These are phyloP conservation scores for Crotophaga sulcirostris DNA, from an alignment of 2,113 vertebrate species.

Conservation along the genomic window DNA sequence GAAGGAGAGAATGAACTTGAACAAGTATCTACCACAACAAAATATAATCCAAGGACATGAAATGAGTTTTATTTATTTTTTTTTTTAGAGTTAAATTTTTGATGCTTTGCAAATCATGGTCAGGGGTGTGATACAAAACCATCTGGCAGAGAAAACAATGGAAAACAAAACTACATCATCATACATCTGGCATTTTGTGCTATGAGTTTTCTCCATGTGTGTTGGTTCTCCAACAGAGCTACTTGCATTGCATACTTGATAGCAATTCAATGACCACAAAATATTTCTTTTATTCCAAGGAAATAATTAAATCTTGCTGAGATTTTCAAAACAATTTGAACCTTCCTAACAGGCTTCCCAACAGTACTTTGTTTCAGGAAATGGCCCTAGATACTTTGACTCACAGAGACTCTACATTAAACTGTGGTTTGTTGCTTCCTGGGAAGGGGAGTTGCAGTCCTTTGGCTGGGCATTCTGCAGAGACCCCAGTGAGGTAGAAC, in stretches of 20 bases:
- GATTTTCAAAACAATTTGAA: neutral
- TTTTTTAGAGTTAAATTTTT: neutral
- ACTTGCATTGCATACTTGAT: neutral
- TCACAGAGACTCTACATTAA: neutral
- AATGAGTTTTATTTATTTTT: neutral
- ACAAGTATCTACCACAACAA: neutral
- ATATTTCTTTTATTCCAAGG: neutral
- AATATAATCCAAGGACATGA: neutral
- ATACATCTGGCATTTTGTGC: neutral
- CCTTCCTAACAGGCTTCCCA: neutral
- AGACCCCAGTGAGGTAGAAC: neutral
- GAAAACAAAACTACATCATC: neutral
- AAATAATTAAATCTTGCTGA: neutral
- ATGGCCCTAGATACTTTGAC: neutral
- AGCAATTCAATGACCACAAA: neutral
- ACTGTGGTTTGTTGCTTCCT: neutral
- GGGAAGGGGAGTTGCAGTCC: neutral
- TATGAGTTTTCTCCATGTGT: neutral
- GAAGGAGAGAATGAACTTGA: neutral
- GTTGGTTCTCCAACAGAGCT: neutral
- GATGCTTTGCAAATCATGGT: neutral
- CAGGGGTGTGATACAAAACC: neutral
- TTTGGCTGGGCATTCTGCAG: neutral
- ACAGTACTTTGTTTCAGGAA: neutral
- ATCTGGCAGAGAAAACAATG: neutral